Base-by-base conservation (phyloP, 2,113 vertebrate genomes). In the Andinoacara biseriatus region DNA sequence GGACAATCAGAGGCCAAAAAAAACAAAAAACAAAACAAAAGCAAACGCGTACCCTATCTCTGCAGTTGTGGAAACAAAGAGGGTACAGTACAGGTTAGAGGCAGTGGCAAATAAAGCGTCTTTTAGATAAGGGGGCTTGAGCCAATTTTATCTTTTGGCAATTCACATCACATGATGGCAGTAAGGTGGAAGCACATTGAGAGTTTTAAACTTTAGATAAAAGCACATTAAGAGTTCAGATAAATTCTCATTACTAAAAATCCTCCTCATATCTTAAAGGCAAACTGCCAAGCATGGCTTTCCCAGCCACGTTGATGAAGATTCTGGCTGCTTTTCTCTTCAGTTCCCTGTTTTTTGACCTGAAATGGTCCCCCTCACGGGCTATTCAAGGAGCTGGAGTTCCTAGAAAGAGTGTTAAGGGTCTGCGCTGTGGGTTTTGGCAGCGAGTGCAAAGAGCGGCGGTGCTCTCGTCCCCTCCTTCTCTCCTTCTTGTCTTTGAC, bases 351-450 rank as follows among this genome's bases (percentile, higher is more conserved):
- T 33, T 87, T 83, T 87, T 38, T 90, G 78, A 92, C 81, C 84
- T 75, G 58, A 87, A 92, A 87, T 81, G 58, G 49, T 59, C 65
- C 74, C 74, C 86, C 52, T 13, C 8, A 52, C 49, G 76, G 54
- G 59, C 33, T 69, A 72, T 94, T 93, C 88, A 86, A 74, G 49
- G 87, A 90, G 54, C 81, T 74, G 79, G 22, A 56, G 80, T 95
- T 94, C 94, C 91, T 95, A 95, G 94, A 95, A 94, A 91, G 92
- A 91, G 72, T 35, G 31, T 40, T 78, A 78, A 69, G 84, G 22
- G 69, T 31, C 54, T 33, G 67, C 2, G 10, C 74, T 91, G 90
- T 89, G 77, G 7, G 74, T 89, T 91, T 92, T 95, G 93, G 91
- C 91, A 92, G 57, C 2, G 2, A 0, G 15, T 61, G 60, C 78